Conservation (phyloP, 2,888 invertebrate species). For the Dryadula phaetusa region DNA sequence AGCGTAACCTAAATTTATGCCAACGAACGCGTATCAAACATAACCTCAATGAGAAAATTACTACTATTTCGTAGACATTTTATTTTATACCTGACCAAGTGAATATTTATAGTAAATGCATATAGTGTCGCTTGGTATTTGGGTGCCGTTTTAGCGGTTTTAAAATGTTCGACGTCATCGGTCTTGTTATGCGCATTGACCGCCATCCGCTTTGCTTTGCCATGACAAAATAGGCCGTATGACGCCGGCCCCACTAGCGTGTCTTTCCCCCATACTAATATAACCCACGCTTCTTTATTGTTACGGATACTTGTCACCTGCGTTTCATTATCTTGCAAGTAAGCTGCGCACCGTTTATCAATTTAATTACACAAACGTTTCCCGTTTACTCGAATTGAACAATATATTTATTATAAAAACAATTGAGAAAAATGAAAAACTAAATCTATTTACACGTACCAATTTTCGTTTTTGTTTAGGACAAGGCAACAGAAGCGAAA, state of each 20-base stretch:
- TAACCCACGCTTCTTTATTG: constrained; percentile 80
- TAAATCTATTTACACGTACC: neutral
- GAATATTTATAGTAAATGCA: constrained; percentile 31
- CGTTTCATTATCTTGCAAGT: constrained; percentile 66
- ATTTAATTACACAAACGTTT: constrained; percentile 56
- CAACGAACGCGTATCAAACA: constrained; percentile 47
- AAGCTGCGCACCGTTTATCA: constrained; percentile 57
- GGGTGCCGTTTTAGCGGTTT: constrained; percentile 53
- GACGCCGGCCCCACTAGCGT: constrained; percentile 64
- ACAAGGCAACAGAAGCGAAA: constrained; percentile 89
- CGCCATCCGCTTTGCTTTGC: constrained; percentile 72
- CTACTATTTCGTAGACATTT: constrained; percentile 39
- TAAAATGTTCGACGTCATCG: constrained; percentile 58
- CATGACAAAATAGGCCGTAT: constrained; percentile 70
- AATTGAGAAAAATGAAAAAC: no score
- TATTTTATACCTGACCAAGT: constrained; percentile 26
- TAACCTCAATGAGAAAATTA: constrained; percentile 39
- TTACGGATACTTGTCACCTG: constrained; percentile 77
- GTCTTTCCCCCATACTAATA: constrained; percentile 70
- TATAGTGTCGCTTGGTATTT: constrained; percentile 23
- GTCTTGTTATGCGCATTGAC: constrained; percentile 71
- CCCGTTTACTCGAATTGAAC: constrained; percentile 38
- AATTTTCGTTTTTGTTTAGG: constrained; percentile 71
- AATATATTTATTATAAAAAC: no score
- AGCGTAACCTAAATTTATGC: constrained; percentile 58